phyloP scores from a whole-genome alignment of 2,113 vertebrate species.

The Marmota monax region DNA sequence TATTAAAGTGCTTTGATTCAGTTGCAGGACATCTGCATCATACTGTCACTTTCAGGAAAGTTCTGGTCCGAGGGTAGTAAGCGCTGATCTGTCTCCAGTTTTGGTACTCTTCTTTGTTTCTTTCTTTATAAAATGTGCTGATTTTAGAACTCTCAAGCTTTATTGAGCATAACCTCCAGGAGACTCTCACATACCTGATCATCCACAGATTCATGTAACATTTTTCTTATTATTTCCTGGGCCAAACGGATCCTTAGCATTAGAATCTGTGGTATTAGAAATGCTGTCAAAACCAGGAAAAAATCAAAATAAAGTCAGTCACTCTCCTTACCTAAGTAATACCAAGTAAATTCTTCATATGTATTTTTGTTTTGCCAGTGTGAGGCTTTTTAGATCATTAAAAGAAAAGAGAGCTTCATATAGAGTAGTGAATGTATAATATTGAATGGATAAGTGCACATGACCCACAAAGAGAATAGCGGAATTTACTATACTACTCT shows the following conservation, averaged over 20 bases:
- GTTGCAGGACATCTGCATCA: not conserved
- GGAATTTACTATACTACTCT: not conserved
- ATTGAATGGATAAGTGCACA: not conserved
- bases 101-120: not conserved
- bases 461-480: not conserved
- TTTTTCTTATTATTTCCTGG: not conserved
- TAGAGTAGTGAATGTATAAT: not conserved
- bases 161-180: not conserved
- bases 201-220: not conserved
- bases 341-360: not conserved
- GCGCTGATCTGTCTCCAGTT: not conserved
- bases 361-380: not conserved
- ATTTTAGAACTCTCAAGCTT: not conserved
- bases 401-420: not conserved
- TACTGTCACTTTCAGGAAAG: not conserved
- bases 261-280: not conserved
- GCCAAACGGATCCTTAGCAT: not conserved
- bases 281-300: not conserved
- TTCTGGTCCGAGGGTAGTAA: rapidly evolving
- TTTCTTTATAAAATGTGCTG: not conserved
- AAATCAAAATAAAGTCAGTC: not conserved
- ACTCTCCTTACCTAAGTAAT: not conserved
- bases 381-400: not conserved
- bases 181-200: not conserved
- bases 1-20: not conserved